Base-by-base conservation (phyloP, 2,113 vertebrate genomes). In the Rhabdornis inornatus region DNA sequence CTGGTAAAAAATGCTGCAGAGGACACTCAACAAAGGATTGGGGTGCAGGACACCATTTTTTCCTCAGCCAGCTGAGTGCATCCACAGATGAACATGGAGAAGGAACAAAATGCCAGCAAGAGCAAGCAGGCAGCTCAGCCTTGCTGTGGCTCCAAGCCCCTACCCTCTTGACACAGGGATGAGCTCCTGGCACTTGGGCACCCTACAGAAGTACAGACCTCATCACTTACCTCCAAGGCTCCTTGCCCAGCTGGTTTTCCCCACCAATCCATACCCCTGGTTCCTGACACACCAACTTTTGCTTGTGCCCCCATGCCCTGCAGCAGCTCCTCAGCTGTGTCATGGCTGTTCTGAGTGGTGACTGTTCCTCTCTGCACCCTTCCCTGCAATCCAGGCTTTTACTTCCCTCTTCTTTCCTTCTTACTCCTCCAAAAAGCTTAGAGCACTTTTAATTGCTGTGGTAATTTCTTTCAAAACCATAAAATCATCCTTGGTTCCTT, bases 61-160 rank as follows among this genome's bases (percentile, higher is more conserved):
- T 50, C 56, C 35, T 87, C 13, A 64, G 21, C 40, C 85, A 70
- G 53, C 55, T 42, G 55, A 45, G 31, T 3, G 18, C 19, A 28
- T 42, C 39, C 2, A 3, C 49, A 21, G 19, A 18, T 59, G 44
- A 59, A 47, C 31, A 40, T 0, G 0, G 70, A 56, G 40, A 37
- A 66, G 22, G 24, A 28, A 63, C 7, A 53, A 53, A 65, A 60
- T 44, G 30, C 6, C 25, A 50, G 13, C 50, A 64, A 2, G 17
- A 60, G 19, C 56, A 52, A 8, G 0, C 0, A 0, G 40, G 37
- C 68, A 87, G 76, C 61, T 47, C 90, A 74, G 50, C 45, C n/a
- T 66, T 75, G 45, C 50, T 19, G 45, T 25, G n/a, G 30, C 79
- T 45, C 45, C 45, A 15, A 22, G 14, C 12, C 10, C 37, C 12